Evolutionary conservation across 2,888 invertebrate genomes (phyloP).

Genomic region (Amphipyra berbera): DNA sequence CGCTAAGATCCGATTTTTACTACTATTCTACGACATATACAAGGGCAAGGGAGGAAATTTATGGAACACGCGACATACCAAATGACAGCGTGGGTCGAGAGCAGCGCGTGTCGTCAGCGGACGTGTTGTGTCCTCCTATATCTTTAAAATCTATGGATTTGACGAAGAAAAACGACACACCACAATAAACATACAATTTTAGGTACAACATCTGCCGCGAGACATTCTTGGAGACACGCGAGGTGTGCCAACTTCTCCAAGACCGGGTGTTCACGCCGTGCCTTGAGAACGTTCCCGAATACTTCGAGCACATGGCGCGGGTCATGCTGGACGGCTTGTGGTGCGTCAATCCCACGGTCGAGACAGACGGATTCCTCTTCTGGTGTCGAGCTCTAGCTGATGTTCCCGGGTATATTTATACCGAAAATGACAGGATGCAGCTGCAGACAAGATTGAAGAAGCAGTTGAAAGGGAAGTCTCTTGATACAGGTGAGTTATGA

Average conservation of each 20-base stretch:
- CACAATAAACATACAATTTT: constrained; percentile 10
- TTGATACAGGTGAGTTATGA: constrained; percentile 71
- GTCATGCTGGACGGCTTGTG: constrained; percentile 92
- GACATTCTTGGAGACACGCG: constrained; percentile 91
- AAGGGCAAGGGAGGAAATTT: too few species aligned
- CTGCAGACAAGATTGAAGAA: constrained; percentile 69
- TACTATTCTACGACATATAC: too few species aligned
- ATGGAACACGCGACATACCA: too few species aligned
- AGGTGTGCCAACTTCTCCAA: constrained; percentile 89
- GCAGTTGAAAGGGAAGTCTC: constrained; percentile 71
- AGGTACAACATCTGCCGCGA: constrained; percentile 93
- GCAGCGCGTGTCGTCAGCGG: too few species aligned
- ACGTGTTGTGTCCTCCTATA: too few species aligned
- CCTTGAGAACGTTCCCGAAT: constrained; percentile 89
- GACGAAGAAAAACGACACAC: too few species aligned
- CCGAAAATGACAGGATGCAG: constrained; percentile 71
- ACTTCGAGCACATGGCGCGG: constrained; percentile 91
- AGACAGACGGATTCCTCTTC: constrained; percentile 85
- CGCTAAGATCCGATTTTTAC: too few species aligned
- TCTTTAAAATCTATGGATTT: too few species aligned
- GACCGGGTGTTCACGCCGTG: constrained; percentile 91
- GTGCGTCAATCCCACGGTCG: constrained; percentile 91
- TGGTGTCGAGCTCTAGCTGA: constrained; percentile 88
- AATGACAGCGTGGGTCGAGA: too few species aligned
- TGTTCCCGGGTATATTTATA: constrained; percentile 89